These are phyloP conservation scores for Cricetomys ansorgei DNA, from an alignment of 2,113 vertebrate species.

Conservation along the genomic window DNA sequence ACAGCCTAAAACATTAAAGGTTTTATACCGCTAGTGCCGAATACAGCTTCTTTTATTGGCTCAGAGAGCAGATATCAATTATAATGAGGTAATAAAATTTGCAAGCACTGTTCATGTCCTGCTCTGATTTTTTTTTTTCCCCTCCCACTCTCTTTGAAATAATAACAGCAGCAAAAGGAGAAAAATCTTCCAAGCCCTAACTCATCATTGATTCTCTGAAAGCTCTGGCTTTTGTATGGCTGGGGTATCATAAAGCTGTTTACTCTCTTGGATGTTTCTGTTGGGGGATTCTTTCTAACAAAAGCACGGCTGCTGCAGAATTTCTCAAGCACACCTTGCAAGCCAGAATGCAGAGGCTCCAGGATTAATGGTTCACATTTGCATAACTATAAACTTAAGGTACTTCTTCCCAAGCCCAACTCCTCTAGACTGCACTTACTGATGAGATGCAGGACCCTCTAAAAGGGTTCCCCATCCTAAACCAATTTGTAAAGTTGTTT, in stretches of 20 bases:
- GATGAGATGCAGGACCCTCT: constrained; percentile 90
- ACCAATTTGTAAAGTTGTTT: constrained; percentile 91
- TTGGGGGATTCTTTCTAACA: constrained; percentile 67
- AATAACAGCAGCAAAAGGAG: constrained; percentile 49
- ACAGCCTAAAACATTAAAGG: constrained; percentile 74
- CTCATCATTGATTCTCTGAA: constrained; percentile 56
- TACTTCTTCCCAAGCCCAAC: constrained; percentile 73
- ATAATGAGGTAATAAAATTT: constrained; percentile 75
- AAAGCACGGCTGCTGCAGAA: constrained; percentile 56
- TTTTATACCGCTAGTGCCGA: constrained; percentile 52
- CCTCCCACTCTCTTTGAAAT: constrained; percentile 5
- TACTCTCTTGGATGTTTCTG: constrained; percentile 32
- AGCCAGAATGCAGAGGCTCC: constrained; percentile 61
- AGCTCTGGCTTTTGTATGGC: constrained; percentile 7
- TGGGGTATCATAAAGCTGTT: constrained; percentile 65
- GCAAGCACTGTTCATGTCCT: constrained; percentile 52
- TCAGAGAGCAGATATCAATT: constrained; percentile 71
- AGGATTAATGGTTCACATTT: constrained; percentile 86
- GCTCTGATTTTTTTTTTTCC: constrained; percentile 42
- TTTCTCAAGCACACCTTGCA: constrained; percentile 82
- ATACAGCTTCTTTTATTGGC: constrained; percentile 68
- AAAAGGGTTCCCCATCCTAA: constrained; percentile 90
- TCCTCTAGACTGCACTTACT: constrained; percentile 87
- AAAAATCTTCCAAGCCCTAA: constrained; percentile 44
- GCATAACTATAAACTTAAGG: constrained; percentile 87